Percentiles rank a stretch among this genome's conserved stretches.
Conservation (phyloP, 2,113 vertebrate genomes). For the Mastomys coucha region DNA sequence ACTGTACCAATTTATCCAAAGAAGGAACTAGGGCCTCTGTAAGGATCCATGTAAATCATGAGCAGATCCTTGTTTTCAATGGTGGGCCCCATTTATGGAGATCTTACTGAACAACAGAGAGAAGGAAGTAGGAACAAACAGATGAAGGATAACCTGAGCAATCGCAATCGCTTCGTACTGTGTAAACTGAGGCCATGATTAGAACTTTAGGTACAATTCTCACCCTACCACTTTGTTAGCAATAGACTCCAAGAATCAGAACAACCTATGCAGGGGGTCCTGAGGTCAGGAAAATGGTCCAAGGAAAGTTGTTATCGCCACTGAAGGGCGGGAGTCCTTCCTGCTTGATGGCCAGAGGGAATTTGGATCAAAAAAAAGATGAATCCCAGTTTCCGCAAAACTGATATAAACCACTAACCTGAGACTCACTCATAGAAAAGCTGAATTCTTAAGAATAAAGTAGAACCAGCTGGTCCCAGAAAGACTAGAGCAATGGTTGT, state of each 20-base stretch:
- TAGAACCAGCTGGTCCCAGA: background rate
- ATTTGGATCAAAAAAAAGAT: background rate
- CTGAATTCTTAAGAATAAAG: slow-evolving; percentile 9
- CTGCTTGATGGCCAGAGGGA: background rate
- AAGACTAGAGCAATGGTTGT: background rate
- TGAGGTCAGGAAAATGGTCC: background rate
- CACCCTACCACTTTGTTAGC: background rate
- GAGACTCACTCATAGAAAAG: background rate
- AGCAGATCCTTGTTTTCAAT: background rate
- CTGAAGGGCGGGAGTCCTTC: background rate
- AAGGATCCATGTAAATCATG: background rate
- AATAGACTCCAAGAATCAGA: background rate
- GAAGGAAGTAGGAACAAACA: background rate
- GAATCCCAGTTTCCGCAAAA: background rate
- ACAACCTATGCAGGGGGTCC: background rate
- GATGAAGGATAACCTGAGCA: background rate
- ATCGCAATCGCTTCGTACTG: background rate
- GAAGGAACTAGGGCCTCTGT: background rate
- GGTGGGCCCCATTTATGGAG: background rate
- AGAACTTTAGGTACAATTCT: background rate
- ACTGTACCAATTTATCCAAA: background rate
- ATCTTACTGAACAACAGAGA: background rate
- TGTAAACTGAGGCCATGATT: background rate
- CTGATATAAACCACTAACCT: background rate
- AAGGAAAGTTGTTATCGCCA: background rate